Evolutionary conservation across 1,140 invertebrate genomes (phyloP).

Genomic region (Hydropsyche tenuis): DNA sequence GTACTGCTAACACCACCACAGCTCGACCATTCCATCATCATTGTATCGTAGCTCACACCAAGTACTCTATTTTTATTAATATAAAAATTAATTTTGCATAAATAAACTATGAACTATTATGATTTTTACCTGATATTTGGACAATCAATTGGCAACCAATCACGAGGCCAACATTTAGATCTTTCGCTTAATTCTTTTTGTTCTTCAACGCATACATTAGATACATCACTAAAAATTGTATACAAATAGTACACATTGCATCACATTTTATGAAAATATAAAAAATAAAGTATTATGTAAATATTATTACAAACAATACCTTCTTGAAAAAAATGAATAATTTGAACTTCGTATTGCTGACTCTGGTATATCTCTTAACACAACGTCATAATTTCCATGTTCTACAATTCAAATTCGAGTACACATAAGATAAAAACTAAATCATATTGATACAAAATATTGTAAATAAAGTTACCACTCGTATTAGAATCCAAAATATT

Average conservation of each 20-base stretch:
- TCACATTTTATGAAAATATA: background rate
- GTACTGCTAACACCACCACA: conserved; percentile 60
- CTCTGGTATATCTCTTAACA: conserved; percentile 47
- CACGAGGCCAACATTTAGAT: conserved; percentile 47
- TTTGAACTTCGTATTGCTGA: conserved; percentile 40
- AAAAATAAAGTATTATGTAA: conserved; percentile 8
- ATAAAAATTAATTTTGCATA: background rate
- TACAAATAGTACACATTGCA: background rate
- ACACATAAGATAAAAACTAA: background rate
- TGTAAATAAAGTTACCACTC: background rate
- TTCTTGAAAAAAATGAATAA: conserved; percentile 26
- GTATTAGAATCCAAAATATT: background rate
- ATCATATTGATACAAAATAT: background rate
- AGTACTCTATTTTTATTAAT: conserved; percentile 53
- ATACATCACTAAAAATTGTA: conserved; percentile 9
- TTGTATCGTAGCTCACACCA: conserved; percentile 61
- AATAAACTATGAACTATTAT: background rate
- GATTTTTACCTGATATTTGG: conserved; percentile 43
- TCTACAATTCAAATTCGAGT: background rate
- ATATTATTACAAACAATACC: conserved; percentile 34
- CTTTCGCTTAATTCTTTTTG: conserved; percentile 31
- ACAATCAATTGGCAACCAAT: conserved; percentile 48
- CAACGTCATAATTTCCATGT: conserved; percentile 40
- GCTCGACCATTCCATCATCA: conserved; percentile 60
- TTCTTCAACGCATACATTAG: conserved; percentile 21